phyloP scores from a whole-genome alignment of 2,888 invertebrate genomes.

The Eugnorisma glareosa region DNA sequence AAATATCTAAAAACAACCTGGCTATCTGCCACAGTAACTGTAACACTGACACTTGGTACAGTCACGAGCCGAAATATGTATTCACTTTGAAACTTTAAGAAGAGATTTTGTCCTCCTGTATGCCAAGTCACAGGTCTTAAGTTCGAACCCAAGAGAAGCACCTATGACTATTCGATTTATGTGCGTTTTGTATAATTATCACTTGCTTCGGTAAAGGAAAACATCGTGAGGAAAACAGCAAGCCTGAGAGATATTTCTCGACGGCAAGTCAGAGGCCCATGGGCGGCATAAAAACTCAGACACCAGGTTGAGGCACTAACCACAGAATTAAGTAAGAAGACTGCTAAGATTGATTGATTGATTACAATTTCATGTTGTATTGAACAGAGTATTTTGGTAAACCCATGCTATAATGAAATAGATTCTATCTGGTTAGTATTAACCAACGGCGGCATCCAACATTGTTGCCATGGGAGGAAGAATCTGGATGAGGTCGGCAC shows the following conservation, averaged over 20 bases:
- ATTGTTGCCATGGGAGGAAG: not conserved
- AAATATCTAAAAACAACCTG: slow-evolving; percentile 56
- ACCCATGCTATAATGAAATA: not conserved
- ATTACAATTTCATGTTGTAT: not conserved
- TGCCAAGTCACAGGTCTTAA: too few relatives aligned
- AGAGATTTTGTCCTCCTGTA: not conserved
- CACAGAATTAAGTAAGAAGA: too few relatives aligned
- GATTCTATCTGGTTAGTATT: not conserved
- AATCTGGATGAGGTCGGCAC: not conserved
- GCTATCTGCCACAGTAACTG: slow-evolving; percentile 50
- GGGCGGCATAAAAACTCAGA: too few relatives aligned
- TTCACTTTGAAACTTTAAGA: not conserved
- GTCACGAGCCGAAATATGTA: not conserved
- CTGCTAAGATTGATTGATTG: not conserved
- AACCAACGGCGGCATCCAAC: fast-evolving
- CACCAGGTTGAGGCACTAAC: too few relatives aligned
- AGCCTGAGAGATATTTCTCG: too few relatives aligned
- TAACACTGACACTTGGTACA: not conserved
- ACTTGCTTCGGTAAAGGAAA: too few relatives aligned
- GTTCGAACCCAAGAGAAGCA: too few relatives aligned
- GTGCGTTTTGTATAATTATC: too few relatives aligned
- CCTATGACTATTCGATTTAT: too few relatives aligned
- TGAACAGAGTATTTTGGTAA: not conserved
- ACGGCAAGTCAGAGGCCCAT: too few relatives aligned
- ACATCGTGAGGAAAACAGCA: too few relatives aligned